Conservation (phyloP, 2,797 vertebrate species). For the Picus viridis region DNA sequence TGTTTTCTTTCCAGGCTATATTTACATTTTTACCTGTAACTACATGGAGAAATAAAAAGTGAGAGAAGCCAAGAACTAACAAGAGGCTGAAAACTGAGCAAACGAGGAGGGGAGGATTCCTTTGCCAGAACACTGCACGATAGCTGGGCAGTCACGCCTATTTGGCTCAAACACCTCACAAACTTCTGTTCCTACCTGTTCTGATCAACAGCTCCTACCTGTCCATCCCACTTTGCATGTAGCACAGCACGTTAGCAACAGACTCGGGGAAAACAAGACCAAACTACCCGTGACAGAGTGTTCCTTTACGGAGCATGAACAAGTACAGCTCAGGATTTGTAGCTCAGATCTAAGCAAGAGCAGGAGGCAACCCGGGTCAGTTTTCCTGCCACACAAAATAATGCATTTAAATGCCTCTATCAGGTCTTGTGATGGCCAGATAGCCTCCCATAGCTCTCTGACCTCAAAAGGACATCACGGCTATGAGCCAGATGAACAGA, state of each 20-base stretch:
- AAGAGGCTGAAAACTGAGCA: background rate
- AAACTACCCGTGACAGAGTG: rapidly evolving
- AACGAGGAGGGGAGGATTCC: background rate
- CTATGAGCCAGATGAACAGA: background rate
- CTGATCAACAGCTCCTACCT: background rate
- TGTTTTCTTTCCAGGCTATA: background rate
- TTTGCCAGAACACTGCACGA: background rate
- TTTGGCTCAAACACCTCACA: background rate
- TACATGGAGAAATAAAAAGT: background rate
- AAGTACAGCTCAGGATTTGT: background rate
- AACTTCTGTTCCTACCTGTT: background rate
- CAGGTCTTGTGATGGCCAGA: background rate
- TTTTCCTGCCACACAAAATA: background rate
- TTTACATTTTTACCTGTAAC: background rate
- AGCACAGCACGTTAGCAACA: rapidly evolving
- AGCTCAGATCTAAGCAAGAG: background rate
- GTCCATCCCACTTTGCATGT: rapidly evolving
- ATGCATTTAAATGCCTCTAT: background rate
- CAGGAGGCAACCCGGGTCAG: background rate
- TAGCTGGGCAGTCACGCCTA: background rate
- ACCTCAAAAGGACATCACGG: rapidly evolving
- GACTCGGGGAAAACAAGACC: background rate
- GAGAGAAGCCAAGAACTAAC: background rate
- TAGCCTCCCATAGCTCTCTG: background rate
- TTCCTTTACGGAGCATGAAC: background rate